Base-by-base conservation (phyloP, 1,140 invertebrate genomes). In the Glomeris maerens region DNA sequence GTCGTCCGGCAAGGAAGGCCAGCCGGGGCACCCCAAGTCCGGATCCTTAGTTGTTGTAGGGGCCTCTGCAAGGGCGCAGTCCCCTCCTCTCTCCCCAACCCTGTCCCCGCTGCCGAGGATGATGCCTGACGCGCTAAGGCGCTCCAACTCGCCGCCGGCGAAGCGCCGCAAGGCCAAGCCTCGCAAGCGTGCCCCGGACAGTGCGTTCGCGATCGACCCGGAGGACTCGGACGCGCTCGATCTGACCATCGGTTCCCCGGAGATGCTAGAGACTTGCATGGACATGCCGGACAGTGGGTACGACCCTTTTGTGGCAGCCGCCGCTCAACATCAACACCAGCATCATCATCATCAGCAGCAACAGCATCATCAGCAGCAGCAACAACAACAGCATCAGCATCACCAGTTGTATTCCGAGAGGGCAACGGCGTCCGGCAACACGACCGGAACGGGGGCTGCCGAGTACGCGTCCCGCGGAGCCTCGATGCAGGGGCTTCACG, bases 91-190 rank as follows among this genome's bases (percentile, higher is more conserved):
- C 7, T 26, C 21, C 10, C 3, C 26, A 13, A 22, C 3, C 3
- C 21, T 4, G 3, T 14, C 39, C 22, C 17, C 13, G 21, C 17
- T 25, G 5, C 5, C 40, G 31, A 21, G 5, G 17, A 7, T 25
- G 20, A 25, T 10, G 20, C 4, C 10, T 10, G 40, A 42, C 20
- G 17, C 20, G 20, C 20, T 4, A 10, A 42, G 25, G 17, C 40
- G 40, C 5, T 5, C 17, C 25, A 42, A 4, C 4, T 50, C 49
- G 26, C 49, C 49, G 5, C 39, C 49, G 3, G 41, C 49, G 3
- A 50, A 50, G 36, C 49, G 49, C 5, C 49, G 49, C 23, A 50
- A 50, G 38, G 36, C 49, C 4, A 50, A 50, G 25, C 49, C 49
- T 7, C 39, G 49, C 4, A 50, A 50, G 36, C 49, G 49, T 2